Percentiles rank a stretch among this genome's conserved stretches.
Conservation (phyloP, 2,113 vertebrate species). For the Nycticryphes semicollaris region DNA sequence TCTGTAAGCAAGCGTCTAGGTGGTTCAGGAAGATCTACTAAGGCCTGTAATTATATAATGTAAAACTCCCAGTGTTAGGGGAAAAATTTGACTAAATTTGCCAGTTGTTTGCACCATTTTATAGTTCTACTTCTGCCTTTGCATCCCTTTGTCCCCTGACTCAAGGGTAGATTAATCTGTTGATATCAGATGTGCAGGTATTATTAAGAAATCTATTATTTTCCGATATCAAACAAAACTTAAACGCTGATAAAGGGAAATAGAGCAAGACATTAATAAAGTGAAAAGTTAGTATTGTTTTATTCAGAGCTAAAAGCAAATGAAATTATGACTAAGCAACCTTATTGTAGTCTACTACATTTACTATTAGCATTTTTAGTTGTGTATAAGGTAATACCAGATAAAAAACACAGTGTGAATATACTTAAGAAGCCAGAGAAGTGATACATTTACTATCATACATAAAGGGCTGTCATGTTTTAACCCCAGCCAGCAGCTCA, state of each 20-base stretch:
- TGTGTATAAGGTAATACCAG: background rate
- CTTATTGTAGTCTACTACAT: background rate
- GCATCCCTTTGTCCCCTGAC: background rate
- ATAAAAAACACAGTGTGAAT: background rate
- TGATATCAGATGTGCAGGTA: fast-evolving
- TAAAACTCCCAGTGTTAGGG: background rate
- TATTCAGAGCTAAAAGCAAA: background rate
- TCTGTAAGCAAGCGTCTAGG: background rate
- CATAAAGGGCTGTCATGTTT: background rate
- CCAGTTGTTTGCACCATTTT: background rate
- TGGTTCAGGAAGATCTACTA: background rate
- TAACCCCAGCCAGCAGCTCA: background rate
- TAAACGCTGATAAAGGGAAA: background rate
- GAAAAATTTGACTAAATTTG: background rate
- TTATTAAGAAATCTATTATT: background rate
- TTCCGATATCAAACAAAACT: background rate
- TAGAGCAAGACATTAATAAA: background rate
- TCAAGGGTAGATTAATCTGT: background rate
- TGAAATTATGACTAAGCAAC: background rate
- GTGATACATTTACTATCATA: background rate
- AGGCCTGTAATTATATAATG: background rate
- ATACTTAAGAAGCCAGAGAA: background rate
- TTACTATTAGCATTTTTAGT: background rate
- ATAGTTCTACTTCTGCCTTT: background rate
- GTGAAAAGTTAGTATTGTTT: background rate